Evolutionary conservation across 1,140 invertebrate species (phyloP).

Genomic region (Drosophila sproati): DNA sequence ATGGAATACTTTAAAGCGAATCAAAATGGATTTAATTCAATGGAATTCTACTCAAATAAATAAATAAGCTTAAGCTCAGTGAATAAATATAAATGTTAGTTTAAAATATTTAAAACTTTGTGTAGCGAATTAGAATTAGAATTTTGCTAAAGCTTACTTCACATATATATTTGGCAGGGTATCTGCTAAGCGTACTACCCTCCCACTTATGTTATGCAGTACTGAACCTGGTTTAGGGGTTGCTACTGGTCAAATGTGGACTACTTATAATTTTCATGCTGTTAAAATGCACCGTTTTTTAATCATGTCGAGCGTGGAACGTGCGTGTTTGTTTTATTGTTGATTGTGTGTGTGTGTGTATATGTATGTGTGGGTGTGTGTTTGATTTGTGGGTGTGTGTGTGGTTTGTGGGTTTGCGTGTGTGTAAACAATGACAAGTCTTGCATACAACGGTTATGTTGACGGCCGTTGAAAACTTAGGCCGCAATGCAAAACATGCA

Average conservation of each 20-base stretch:
- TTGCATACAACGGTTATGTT: conserved; percentile 72
- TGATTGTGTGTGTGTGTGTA: neutral
- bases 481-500: conserved; percentile 34
- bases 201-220: neutral
- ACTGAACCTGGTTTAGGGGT: conserved; percentile 6
- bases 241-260: conserved; percentile 24
- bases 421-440: conserved; percentile 75
- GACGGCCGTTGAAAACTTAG: conserved; percentile 18
- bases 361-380: neutral
- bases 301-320: conserved; percentile 58
- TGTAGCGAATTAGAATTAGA: no score
- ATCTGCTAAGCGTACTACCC: neutral
- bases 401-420: conserved; percentile 10
- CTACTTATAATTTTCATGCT: conserved; percentile 67
- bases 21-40: no score
- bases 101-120: no score
- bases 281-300: conserved; percentile 47
- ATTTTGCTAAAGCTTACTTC: no score
- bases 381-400: neutral
- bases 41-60: no score
- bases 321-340: no score
- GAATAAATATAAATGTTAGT: neutral
- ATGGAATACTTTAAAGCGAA: no score
- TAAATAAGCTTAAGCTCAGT: no score
- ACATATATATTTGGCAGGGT: neutral